A percentile compares a stretch with the other conserved stretches of the same genome.
Evolutionary conservation across 2,888 invertebrate species (phyloP).

Genomic region (Empis livida): DNA sequence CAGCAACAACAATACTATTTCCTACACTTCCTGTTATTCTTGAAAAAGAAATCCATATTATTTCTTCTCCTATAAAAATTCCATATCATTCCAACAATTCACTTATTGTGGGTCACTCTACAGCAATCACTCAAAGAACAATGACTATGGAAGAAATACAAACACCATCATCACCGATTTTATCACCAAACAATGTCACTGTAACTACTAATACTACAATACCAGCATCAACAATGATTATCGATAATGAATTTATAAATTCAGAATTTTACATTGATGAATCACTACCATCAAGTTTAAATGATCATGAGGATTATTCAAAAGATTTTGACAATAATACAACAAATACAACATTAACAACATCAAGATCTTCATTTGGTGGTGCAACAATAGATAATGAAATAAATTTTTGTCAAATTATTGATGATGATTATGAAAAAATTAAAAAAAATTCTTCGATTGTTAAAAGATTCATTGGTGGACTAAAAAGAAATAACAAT

Average conservation of each 20-base stretch:
- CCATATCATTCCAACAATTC: no score
- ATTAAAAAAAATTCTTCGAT: no score
- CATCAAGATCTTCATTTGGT: no score
- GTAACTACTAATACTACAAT: no score
- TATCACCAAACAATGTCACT: background rate
- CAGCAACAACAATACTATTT: no score
- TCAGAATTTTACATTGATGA: constrained; percentile 83
- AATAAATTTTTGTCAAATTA: no score
- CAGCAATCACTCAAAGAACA: constrained; percentile 6
- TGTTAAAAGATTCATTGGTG: no score
- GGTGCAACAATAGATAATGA: no score
- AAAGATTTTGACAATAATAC: constrained; percentile 1
- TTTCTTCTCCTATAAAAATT: constrained; percentile 7
- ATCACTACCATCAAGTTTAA: constrained; percentile 73
- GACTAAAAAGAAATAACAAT: constrained; percentile 4
- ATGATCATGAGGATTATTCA: constrained; percentile 11
- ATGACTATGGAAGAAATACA: no score
- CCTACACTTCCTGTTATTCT: constrained; percentile 14
- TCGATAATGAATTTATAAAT: constrained; percentile 51
- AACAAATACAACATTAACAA: background rate
- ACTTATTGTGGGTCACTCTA: constrained; percentile 10
- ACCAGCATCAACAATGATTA: constrained; percentile 1
- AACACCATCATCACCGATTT: constrained; percentile 2
- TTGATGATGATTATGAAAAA: no score
- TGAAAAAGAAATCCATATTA: constrained; percentile 13